Evolutionary conservation across 1,140 invertebrate genomes (phyloP).

Genomic region (Aphelinus certus): DNA sequence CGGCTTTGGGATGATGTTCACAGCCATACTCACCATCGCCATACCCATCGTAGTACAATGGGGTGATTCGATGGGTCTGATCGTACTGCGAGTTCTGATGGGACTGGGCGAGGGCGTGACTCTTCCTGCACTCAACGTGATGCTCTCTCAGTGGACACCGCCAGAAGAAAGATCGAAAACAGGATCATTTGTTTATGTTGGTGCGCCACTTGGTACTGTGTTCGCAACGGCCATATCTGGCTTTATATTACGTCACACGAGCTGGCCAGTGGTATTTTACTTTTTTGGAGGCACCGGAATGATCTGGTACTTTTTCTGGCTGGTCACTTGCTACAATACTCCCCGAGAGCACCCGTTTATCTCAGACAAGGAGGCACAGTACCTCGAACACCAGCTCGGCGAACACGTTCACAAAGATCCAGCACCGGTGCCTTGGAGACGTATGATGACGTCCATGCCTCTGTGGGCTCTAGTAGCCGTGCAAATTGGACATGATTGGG

Average conservation of each 20-base stretch:
- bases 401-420: conserved; percentile 65
- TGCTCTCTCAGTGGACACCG: conserved; percentile 81
- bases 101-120: conserved; percentile 82
- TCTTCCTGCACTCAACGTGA: conserved; percentile 77
- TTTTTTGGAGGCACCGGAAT: conserved; percentile 81
- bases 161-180: conserved; percentile 76
- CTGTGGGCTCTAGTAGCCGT: conserved; percentile 80
- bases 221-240: conserved; percentile 82
- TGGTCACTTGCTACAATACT: conserved; percentile 78
- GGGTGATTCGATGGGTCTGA: conserved; percentile 71
- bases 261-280: conserved; percentile 84
- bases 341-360: conserved; percentile 87
- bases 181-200: conserved; percentile 78
- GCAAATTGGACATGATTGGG: conserved; percentile 91
- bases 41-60: conserved; percentile 70
- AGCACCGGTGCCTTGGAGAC: conserved; percentile 76
- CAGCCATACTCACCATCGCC: conserved; percentile 78
- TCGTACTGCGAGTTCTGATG: conserved; percentile 75
- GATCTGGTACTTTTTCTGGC: conserved; percentile 79
- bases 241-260: conserved; percentile 72
- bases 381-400: conserved; percentile 74
- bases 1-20: conserved; percentile 78
- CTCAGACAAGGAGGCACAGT: conserved; percentile 79
- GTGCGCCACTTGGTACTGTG: conserved; percentile 79
- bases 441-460: conserved; percentile 78